Conservation (phyloP, 2,113 vertebrate species). For the Myotis davidii region DNA sequence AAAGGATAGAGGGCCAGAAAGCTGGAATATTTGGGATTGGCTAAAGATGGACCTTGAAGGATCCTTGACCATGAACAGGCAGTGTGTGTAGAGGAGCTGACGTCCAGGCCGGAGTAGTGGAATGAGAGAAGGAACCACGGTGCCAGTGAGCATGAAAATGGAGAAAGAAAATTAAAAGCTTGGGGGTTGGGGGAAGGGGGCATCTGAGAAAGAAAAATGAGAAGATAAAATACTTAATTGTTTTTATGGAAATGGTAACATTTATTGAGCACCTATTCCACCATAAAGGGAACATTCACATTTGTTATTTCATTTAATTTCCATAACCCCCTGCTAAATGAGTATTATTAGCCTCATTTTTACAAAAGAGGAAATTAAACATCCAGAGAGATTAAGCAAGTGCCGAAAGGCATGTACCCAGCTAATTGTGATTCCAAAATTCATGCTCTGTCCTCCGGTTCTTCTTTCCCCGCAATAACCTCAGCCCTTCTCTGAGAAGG, state of each 20-base stretch:
- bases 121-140: neutral
- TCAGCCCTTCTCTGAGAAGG: neutral
- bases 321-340: slow-evolving; percentile 11
- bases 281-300: neutral
- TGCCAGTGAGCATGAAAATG: neutral
- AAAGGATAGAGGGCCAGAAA: neutral
- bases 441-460: neutral
- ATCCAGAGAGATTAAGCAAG: slow-evolving; percentile 49
- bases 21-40: neutral
- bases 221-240: slow-evolving; percentile 58
- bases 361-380: slow-evolving; percentile 66
- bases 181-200: neutral
- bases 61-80: accelerated
- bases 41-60: neutral
- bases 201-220: slow-evolving; percentile 19
- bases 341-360: slow-evolving; percentile 59
- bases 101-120: neutral
- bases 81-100: neutral
- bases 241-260: slow-evolving; percentile 4
- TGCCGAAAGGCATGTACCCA: neutral
- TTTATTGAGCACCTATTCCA: neutral
- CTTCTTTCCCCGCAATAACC: neutral
- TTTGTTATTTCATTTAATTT: slow-evolving; percentile 48
- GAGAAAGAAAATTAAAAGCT: slow-evolving; percentile 2
- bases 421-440: neutral